Evolutionary conservation across 2,113 vertebrate species (phyloP), one percentile per base, ranked within the genome.

Genomic region (Ameiurus melas): DNA sequence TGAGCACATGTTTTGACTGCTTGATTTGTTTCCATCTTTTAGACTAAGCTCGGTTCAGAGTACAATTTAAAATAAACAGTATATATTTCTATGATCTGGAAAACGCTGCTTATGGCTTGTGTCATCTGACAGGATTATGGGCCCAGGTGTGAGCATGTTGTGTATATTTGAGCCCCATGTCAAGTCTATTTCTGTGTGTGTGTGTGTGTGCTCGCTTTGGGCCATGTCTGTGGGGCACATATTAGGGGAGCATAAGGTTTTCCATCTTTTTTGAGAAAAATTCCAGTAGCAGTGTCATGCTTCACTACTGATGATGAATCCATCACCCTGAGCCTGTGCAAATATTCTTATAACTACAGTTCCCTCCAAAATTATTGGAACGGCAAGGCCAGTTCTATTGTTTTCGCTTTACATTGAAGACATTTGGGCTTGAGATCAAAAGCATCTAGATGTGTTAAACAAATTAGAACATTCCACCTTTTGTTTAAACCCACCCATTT

Each of bases 101-200:
- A 89, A 78, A 53, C 5, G 36, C 22, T 1, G 33, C 58, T 62
- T 89, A 75, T 85, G 62, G 17, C 71, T 80, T 81, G 13, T 90
- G 87, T 86, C 83, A 60, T 79, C 36, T 43, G 70, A 53, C 87
- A 86, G 84, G 36, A 85, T 64, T 71, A 58, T 78, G 84, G 73
- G 71, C 79, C 60, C 79, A 86, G 90, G 81, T 87, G 87, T 88
- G 84, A n/a, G 58, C 27, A 55, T 27, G 14, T 25, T 89, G 83
- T 78, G 68, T 53, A 71, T 39, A 77, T 86, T 71, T 53, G 30
- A 78, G 83, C 51, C 58, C 22, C 70, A 51, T 51, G 78, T 86
- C 73, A 77, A 73, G 33, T 73, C 17, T 77, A 10, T 2, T 43
- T 77, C 43, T n/a, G 77, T 55, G 77, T 79, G 43, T 78, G 36